Conservation (phyloP, 2,888 invertebrate species). For the Rhagonycha lutea region DNA sequence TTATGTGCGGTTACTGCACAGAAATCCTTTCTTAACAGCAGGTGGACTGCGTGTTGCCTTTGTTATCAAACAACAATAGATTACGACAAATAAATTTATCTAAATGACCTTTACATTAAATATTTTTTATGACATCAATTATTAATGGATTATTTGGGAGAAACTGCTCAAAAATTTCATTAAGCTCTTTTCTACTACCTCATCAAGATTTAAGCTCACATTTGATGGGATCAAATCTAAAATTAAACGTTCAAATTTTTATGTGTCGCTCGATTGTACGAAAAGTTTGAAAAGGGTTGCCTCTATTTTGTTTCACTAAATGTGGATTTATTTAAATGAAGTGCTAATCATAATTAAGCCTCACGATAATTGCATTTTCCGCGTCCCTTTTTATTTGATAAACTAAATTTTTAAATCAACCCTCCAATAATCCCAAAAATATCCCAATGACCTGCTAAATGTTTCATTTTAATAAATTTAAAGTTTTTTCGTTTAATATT, state of each 20-base stretch:
- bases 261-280: background rate
- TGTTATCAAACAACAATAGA: conserved; percentile 15
- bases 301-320: background rate
- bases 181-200: background rate
- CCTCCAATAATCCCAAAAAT: background rate
- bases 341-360: background rate
- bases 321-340: background rate
- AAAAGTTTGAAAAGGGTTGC: background rate
- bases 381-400: background rate
- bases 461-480: background rate
- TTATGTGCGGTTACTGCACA: conserved; percentile 29
- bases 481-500: background rate
- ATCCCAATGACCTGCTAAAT: background rate
- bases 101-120: conserved; percentile 9
- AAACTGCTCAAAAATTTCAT: background rate
- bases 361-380: background rate
- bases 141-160: background rate
- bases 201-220: background rate
- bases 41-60: conserved; percentile 17
- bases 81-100: conserved; percentile 16
- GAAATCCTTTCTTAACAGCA: conserved; percentile 22
- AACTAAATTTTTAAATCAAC: background rate
- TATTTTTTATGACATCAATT: conserved; percentile 1
- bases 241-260: background rate
- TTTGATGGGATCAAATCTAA: background rate